Evolutionary conservation across 2,797 vertebrate genomes (phyloP).

Genomic region (Peromyscus attwateri): DNA sequence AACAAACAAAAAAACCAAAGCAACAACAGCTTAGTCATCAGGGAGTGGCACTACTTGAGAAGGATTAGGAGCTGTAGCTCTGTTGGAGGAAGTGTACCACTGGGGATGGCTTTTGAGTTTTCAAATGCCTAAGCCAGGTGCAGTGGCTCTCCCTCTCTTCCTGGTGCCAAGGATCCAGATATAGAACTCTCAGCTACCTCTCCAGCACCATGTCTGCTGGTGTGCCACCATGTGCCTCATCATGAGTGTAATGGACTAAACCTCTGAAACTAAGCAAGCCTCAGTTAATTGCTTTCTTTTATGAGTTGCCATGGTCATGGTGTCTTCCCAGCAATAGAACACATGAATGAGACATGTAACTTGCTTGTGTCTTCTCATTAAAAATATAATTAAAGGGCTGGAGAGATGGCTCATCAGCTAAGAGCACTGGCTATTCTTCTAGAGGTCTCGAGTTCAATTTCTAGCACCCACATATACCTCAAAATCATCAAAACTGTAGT

Average conservation of each 20-base stretch:
- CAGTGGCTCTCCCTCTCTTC: background rate
- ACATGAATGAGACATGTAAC: background rate
- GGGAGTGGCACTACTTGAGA: background rate
- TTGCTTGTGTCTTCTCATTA: background rate
- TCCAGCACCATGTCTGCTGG: background rate
- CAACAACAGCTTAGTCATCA: background rate
- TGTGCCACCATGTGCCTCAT: too few relatives aligned
- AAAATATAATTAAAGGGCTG: background rate
- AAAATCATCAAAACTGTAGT: background rate
- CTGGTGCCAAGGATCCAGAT: background rate
- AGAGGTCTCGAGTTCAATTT: background rate
- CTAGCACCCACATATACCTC: background rate
- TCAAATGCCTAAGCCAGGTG: background rate
- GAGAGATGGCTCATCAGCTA: background rate
- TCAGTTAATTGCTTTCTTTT: background rate
- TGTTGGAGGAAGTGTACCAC: background rate
- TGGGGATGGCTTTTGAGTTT: background rate
- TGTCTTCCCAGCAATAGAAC: background rate
- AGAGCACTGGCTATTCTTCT: too few relatives aligned
- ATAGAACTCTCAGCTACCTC: background rate
- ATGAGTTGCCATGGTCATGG: background rate
- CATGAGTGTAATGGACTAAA: background rate
- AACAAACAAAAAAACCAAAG: too few relatives aligned
- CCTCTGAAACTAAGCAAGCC: background rate
- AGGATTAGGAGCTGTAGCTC: background rate